Base-by-base conservation (phyloP, 2,113 vertebrate species). In the Merops nubicus region DNA sequence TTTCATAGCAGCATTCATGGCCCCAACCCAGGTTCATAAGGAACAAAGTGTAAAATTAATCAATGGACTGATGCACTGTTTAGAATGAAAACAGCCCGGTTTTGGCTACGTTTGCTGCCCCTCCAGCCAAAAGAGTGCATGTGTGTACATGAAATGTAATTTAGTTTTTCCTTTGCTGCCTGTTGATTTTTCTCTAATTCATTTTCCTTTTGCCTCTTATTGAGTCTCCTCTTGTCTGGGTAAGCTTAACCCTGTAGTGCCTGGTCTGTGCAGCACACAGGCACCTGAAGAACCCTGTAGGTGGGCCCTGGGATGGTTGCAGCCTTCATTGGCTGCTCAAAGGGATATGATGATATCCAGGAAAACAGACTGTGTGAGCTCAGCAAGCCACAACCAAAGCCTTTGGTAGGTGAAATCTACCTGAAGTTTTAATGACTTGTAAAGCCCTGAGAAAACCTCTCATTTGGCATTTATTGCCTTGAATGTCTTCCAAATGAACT, bases 41-140 rank as follows among this genome's bases (percentile, higher is more conserved):
- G 94, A 97, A 96, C 86, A 94, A 97, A 91, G 62, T 97, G 94
- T 96, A 97, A 96, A 96, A 97, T 96, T 97, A 97, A 97, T 91
- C 92, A 97, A 91, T 93, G 93, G 82, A 91, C 95, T 96, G 91
- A 97, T 97, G 86, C 79, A 96, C 82, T 96, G 92, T 96, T 98
- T 98, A 96, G 75, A 97, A 96, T 90, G 89, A 96, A 97, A 98
- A 82, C 89, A 91, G 95, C 88, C 54, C 7, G 21, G 48, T 59
- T 97, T 96, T 97, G 94, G 85, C 92, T 96, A 48, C 34, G 14
- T 97, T 97, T 97, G 94, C 76, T 84, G 67, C 74, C 87, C 76
- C 96, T 94, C 93, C 75, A 96, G 91, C 95, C 93, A 98, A 97
- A 94, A 88, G 88, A 96, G 89, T 91, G 90, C 93, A 96, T 96